A percentile compares a stretch with the other conserved stretches of the same genome.
phyloP scores from a whole-genome alignment of 1,140 invertebrate genomes.

The Drosophila arawakana region DNA sequence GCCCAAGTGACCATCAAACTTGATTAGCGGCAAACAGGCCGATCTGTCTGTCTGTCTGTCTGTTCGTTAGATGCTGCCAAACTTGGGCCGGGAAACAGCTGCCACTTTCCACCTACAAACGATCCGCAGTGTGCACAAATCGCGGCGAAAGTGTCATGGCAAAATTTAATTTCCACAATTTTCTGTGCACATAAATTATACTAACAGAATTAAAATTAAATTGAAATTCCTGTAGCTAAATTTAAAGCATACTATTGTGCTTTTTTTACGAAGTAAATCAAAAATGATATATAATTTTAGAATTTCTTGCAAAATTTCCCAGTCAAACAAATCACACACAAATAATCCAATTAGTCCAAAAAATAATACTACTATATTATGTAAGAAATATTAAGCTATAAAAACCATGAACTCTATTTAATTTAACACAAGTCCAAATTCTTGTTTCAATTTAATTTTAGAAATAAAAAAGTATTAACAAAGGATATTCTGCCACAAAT shows the following conservation, averaged over 20 bases:
- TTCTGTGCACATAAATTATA: background rate
- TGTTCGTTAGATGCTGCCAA: background rate
- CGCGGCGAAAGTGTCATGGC: background rate
- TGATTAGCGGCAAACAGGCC: conserved; percentile 43
- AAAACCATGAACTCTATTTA: too few species aligned
- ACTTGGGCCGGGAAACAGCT: background rate
- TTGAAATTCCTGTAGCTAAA: background rate
- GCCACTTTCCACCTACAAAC: conserved; percentile 2
- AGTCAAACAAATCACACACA: too few species aligned
- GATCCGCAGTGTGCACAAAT: background rate
- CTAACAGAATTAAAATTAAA: background rate
- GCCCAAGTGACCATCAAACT: conserved; percentile 47
- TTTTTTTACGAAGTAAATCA: too few species aligned
- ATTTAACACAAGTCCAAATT: too few species aligned
- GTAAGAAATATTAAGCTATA: too few species aligned
- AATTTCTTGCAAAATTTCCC: too few species aligned
- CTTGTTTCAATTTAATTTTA: too few species aligned
- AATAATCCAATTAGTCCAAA: too few species aligned
- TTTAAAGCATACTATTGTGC: background rate
- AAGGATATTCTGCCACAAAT: background rate
- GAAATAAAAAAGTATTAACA: too few species aligned
- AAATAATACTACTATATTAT: too few species aligned
- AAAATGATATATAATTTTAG: too few species aligned
- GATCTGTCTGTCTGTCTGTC: background rate
- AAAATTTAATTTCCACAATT: background rate